Percentiles rank a stretch among this genome's conserved stretches.
These are phyloP conservation scores for Solenopsis invicta DNA, from an alignment of 1,140 invertebrate species.

Conservation along the genomic window DNA sequence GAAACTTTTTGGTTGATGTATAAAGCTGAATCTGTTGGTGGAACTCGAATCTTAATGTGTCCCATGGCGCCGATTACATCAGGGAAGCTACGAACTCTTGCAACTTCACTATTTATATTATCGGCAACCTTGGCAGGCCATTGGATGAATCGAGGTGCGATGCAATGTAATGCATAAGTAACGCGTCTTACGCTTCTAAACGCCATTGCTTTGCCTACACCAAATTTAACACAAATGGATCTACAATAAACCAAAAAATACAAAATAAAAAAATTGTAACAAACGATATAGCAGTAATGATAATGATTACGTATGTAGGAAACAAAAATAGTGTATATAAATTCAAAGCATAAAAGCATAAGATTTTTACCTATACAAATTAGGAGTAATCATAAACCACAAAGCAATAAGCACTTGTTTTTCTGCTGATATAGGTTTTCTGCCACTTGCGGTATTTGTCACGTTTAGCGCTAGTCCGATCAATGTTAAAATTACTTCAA, in stretches of 20 bases:
- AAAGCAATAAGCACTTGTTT: slow-evolving; percentile 18
- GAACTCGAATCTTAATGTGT: too few relatives aligned
- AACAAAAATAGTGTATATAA: neutral
- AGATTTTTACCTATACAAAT: slow-evolving; percentile 19
- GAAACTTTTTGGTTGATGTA: too few relatives aligned
- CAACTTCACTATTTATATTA: too few relatives aligned
- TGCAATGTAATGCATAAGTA: slow-evolving; percentile 3
- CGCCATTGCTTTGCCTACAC: neutral
- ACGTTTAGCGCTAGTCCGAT: slow-evolving; percentile 21
- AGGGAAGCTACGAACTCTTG: too few relatives aligned
- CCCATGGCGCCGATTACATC: too few relatives aligned
- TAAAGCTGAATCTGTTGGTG: too few relatives aligned
- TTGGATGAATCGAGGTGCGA: neutral
- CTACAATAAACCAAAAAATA: neutral
- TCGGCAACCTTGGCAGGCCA: neutral
- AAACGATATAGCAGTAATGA: too few relatives aligned
- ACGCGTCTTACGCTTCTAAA: slow-evolving; percentile 5
- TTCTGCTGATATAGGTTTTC: slow-evolving; percentile 14
- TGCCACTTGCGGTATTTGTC: slow-evolving; percentile 3
- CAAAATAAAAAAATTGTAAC: too few relatives aligned
- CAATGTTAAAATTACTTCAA: slow-evolving; percentile 24
- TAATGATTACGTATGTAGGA: neutral
- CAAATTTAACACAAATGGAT: neutral
- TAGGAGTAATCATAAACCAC: slow-evolving; percentile 29
- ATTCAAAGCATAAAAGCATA: neutral